Percentiles rank a stretch among this genome's conserved stretches.
Evolutionary conservation across 2,888 invertebrate species (phyloP).

Genomic region (Sinohyriopsis cumingii): DNA sequence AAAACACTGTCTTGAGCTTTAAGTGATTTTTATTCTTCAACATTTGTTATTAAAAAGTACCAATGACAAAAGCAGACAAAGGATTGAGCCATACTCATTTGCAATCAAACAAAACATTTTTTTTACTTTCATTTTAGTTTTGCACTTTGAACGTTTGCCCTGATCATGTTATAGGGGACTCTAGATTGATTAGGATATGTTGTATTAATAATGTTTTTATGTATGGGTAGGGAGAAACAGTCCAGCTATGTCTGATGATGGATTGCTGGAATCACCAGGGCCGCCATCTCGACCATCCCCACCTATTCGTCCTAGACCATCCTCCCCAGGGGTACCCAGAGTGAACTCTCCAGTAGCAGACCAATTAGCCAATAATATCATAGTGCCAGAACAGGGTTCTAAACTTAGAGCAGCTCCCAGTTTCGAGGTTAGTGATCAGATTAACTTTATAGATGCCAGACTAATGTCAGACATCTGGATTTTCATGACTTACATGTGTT

Average conservation of each 20-base stretch:
- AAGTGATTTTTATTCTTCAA: neutral
- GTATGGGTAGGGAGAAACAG: constrained; percentile 46
- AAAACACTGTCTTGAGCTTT: neutral
- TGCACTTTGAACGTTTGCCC: too few relatives aligned
- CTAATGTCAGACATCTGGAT: too few relatives aligned
- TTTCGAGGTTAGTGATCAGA: constrained; percentile 32
- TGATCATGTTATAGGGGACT: too few relatives aligned
- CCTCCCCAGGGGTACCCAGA: constrained; percentile 12
- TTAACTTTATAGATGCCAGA: neutral
- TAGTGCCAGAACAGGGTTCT: constrained; percentile 30
- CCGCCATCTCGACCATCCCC: constrained; percentile 33
- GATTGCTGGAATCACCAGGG: constrained; percentile 20
- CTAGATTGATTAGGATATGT: too few relatives aligned
- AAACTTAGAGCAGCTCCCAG: constrained; percentile 39
- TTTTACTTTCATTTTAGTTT: too few relatives aligned
- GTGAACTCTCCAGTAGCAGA: neutral
- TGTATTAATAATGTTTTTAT: neutral
- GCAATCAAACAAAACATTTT: too few relatives aligned
- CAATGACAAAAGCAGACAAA: too few relatives aligned
- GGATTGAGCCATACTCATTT: too few relatives aligned
- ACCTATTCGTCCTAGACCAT: constrained; percentile 28
- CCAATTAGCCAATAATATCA: constrained; percentile 17
- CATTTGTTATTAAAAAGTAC: too few relatives aligned
- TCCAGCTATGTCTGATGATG: constrained; percentile 44
- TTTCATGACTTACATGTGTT: too few relatives aligned